These are phyloP conservation scores for Malurus melanocephalus DNA, from an alignment of 2,113 vertebrate species.

Conservation along the genomic window DNA sequence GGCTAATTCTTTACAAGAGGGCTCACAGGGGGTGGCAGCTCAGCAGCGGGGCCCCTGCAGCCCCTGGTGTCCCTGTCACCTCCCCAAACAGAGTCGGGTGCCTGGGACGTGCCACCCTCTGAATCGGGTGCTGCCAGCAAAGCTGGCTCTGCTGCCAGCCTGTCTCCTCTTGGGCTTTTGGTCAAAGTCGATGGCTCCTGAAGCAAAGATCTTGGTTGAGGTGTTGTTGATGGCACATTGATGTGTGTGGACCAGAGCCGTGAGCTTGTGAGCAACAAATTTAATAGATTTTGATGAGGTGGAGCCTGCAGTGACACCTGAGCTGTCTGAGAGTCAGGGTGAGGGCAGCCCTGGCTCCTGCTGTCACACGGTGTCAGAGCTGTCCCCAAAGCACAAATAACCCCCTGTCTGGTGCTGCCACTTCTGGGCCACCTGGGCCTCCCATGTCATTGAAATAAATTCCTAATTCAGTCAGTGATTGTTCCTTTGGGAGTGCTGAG, in stretches of 20 bases:
- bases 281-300: background rate
- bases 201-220: background rate
- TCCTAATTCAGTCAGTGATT: background rate
- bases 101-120: rapidly evolving
- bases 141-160: background rate
- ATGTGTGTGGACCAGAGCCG: background rate
- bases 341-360: background rate
- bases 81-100: background rate
- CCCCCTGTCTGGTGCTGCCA: rapidly evolving
- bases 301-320: rapidly evolving
- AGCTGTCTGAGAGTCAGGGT: rapidly evolving
- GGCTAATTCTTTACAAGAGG: background rate
- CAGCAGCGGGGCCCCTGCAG: rapidly evolving
- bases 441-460: background rate
- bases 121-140: background rate
- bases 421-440: background rate
- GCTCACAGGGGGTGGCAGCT: rapidly evolving
- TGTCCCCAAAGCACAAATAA: background rate
- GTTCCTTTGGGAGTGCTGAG: background rate
- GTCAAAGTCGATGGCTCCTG: background rate
- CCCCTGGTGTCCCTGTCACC: rapidly evolving
- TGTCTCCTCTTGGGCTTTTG: background rate
- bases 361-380: background rate
- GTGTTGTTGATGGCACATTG: rapidly evolving
- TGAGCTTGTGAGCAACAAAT: background rate